These are phyloP conservation scores for Glomeris maerens DNA, from an alignment of 1,140 invertebrate genomes.

Conservation along the genomic window DNA sequence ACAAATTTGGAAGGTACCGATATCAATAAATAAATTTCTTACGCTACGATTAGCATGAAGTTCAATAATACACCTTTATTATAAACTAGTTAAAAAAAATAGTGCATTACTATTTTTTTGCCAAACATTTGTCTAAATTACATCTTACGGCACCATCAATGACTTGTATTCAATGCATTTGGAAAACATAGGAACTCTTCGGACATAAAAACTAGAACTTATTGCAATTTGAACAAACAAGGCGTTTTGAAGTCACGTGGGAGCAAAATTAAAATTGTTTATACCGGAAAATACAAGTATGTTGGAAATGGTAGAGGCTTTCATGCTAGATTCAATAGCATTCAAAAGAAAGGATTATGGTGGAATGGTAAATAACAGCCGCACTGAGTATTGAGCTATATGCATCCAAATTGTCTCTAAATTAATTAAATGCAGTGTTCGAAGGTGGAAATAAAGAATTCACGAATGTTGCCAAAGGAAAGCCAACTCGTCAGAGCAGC, in stretches of 20 bases:
- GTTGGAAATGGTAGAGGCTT: constrained; percentile 23
- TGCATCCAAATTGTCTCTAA: not conserved
- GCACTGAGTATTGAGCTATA: too few species aligned
- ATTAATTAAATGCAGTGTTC: not conserved
- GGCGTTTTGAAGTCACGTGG: constrained; percentile 17
- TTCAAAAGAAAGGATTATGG: constrained; percentile 1
- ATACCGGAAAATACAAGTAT: constrained; percentile 13
- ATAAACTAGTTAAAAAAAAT: constrained; percentile 10
- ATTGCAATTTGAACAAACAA: constrained; percentile 21
- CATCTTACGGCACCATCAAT: too few species aligned
- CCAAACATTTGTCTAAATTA: too few species aligned
- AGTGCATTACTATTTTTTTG: too few species aligned
- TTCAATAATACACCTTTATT: too few species aligned
- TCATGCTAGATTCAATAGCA: constrained; percentile 16
- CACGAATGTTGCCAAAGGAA: constrained; percentile 19
- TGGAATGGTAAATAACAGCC: too few species aligned
- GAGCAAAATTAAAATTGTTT: constrained; percentile 15
- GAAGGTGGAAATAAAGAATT: not conserved
- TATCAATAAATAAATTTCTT: too few species aligned
- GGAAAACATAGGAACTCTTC: constrained; percentile 1
- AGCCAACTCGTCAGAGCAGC: constrained; percentile 18
- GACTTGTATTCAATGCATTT: too few species aligned
- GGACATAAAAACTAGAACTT: constrained; percentile 13
- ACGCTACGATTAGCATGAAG: too few species aligned
- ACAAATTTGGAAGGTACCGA: constrained; percentile 7